Conservation (phyloP, 2,113 vertebrate genomes). For the Pseudolaguvia tuberculata region DNA sequence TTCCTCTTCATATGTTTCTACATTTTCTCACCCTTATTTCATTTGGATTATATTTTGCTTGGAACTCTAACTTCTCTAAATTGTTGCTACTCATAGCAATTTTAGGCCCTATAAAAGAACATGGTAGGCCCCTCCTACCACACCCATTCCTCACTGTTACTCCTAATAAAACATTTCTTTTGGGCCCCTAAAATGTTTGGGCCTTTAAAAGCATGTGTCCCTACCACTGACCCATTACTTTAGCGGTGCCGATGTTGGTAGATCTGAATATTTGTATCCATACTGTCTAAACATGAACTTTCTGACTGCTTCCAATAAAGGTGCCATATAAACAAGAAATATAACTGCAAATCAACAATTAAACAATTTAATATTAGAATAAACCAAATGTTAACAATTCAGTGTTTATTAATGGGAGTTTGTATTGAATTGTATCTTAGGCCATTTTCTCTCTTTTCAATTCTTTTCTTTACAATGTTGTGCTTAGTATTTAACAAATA, state of each 20-base stretch:
- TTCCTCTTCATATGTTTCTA: too few species aligned
- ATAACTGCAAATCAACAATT: not conserved
- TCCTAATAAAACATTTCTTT: too few species aligned
- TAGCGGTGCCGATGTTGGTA: too few species aligned
- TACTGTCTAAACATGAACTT: not conserved
- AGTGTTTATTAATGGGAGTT: slow-evolving; percentile 52
- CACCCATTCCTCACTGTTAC: too few species aligned
- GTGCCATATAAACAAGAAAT: not conserved
- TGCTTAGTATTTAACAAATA: slow-evolving; percentile 58
- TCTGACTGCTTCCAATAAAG: not conserved
- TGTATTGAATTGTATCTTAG: slow-evolving; percentile 52
- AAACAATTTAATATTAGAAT: slow-evolving; percentile 44
- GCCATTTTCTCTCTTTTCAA: slow-evolving; percentile 35
- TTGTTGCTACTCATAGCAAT: not conserved
- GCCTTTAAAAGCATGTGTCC: too few species aligned
- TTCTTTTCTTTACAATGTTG: slow-evolving; percentile 46
- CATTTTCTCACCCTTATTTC: not conserved
- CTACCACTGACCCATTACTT: too few species aligned
- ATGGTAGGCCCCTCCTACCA: too few species aligned
- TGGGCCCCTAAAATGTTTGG: too few species aligned
- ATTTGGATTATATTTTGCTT: not conserved
- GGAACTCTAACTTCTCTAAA: not conserved
- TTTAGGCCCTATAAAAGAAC: too few species aligned
- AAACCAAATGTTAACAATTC: slow-evolving; percentile 46
- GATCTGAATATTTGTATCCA: not conserved